These are phyloP conservation scores for Tautogolabrus adspersus DNA, from an alignment of 2,113 vertebrate genomes.

Conservation along the genomic window DNA sequence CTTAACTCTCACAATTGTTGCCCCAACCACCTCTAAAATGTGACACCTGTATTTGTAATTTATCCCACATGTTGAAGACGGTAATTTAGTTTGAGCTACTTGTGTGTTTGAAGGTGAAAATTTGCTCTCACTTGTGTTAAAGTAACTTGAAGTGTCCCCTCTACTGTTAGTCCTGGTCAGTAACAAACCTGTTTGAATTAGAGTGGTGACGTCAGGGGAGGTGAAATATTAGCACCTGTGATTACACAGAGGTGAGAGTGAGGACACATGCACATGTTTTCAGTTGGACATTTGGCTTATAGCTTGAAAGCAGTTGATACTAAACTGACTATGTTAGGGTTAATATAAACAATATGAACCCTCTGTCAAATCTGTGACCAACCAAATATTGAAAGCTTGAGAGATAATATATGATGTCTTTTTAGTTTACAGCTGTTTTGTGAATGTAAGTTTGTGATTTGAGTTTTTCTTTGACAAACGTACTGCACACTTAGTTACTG, in stretches of 20 bases:
- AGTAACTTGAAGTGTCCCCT: conserved; percentile 31
- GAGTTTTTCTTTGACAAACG: not conserved
- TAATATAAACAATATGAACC: not conserved
- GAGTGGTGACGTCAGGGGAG: conserved; percentile 23
- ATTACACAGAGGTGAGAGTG: too few relatives aligned
- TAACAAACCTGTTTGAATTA: conserved; percentile 73
- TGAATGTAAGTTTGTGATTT: not conserved
- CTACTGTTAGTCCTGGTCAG: conserved; percentile 48
- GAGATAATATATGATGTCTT: not conserved
- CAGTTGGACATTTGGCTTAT: not conserved
- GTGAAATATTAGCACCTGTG: conserved; percentile 45
- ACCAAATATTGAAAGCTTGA: not conserved
- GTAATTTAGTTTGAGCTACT: not conserved
- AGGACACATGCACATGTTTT: too few relatives aligned
- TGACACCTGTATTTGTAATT: not conserved
- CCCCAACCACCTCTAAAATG: too few relatives aligned
- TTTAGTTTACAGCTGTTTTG: not conserved
- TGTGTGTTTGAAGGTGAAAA: not conserved
- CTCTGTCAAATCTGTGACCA: not conserved
- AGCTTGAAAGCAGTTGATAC: too few relatives aligned
- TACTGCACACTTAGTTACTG: too few relatives aligned
- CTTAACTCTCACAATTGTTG: too few relatives aligned
- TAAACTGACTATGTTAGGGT: not conserved
- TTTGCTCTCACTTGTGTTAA: conserved; percentile 27
- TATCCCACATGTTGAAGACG: not conserved